These are phyloP conservation scores for Toxostoma redivivum DNA, from an alignment of 2,113 vertebrate species.

Conservation along the genomic window DNA sequence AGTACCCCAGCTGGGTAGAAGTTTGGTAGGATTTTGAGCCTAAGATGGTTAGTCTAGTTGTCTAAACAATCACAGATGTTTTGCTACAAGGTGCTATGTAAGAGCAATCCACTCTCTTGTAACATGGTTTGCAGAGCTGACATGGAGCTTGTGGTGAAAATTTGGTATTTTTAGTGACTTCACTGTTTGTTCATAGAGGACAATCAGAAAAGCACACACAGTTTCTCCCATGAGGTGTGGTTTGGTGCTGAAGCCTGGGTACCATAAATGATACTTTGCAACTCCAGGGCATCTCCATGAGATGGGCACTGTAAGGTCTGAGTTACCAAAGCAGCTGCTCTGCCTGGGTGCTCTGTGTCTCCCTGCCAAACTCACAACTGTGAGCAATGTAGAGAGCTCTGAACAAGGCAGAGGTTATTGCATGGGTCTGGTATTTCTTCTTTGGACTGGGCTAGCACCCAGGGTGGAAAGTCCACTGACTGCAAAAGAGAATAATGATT, in stretches of 20 bases:
- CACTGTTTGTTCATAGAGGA: neutral
- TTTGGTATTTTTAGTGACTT: neutral
- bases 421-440: neutral
- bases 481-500: neutral
- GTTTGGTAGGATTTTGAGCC: neutral
- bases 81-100: neutral
- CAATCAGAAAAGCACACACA: neutral
- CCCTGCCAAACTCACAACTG: neutral
- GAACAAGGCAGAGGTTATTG: neutral
- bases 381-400: neutral
- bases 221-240: neutral
- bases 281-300: neutral
- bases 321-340: neutral
- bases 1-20: neutral
- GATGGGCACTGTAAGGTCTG: neutral
- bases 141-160: neutral
- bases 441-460: neutral
- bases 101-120: neutral
- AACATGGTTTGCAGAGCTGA: neutral
- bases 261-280: neutral
- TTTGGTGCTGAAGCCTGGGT: neutral
- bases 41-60: neutral
- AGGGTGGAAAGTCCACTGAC: neutral
- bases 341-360: neutral
- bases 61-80: neutral